These are phyloP conservation scores for Xyrichtys novacula DNA, from an alignment of 2,797 vertebrate genomes.

Conservation along the genomic window DNA sequence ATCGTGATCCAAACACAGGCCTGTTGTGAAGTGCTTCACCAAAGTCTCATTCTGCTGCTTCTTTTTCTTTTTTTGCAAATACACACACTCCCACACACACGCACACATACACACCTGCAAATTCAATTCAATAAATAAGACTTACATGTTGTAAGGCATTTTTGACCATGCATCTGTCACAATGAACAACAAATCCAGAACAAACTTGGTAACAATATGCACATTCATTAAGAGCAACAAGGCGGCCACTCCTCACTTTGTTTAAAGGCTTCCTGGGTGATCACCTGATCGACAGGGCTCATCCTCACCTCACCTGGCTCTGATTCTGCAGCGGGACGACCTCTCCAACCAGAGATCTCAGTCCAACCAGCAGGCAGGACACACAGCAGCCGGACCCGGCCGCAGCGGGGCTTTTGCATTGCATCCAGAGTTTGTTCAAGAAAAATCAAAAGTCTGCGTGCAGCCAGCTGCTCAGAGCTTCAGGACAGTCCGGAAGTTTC, in stretches of 20 bases:
- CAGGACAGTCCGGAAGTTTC: conserved; percentile 94
- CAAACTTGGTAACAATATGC: conserved; percentile 87
- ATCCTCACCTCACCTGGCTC: conserved; percentile 33
- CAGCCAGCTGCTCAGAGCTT: conserved; percentile 85
- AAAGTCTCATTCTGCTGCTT: conserved; percentile 47
- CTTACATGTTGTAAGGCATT: conserved; percentile 93
- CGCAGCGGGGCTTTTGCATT: conserved; percentile 74
- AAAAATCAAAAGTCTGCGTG: conserved; percentile 29
- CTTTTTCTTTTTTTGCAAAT: conserved; percentile 44
- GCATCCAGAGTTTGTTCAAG: conserved; percentile 69
- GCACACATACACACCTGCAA: conserved; percentile 80
- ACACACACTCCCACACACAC: conserved; percentile 16
- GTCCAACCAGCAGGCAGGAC: conserved; percentile 51
- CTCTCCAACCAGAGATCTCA: conserved; percentile 24
- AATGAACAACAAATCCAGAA: conserved; percentile 82
- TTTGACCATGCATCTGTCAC: conserved; percentile 91
- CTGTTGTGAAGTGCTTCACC: conserved; percentile 79
- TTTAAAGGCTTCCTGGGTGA: conserved; percentile 95
- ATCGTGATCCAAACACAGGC: conserved; percentile 26
- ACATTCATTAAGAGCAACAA: conserved; percentile 89
- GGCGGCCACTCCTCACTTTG: conserved; percentile 71
- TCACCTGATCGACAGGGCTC: conserved; percentile 87
- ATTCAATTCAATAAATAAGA: conserved; percentile 93
- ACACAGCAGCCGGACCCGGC: conserved; percentile 78
- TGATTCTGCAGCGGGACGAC: conserved; percentile 45